Conservation (phyloP, 2,797 vertebrate species). For the Acanthurus leucopareius region DNA sequence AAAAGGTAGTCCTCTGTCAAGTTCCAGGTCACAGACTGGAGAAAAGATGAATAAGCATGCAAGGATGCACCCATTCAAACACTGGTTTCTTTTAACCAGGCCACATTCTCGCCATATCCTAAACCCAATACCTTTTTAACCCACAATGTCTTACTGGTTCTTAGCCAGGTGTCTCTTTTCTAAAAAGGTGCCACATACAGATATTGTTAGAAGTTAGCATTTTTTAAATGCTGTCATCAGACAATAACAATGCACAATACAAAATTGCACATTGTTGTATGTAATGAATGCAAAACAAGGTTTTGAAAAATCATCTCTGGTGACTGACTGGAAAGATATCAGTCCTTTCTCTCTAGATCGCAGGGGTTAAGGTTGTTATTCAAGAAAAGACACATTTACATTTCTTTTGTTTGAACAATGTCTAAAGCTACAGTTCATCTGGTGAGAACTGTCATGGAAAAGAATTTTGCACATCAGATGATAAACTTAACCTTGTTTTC, state of each 20-base stretch:
- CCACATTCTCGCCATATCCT: too few species aligned
- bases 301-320: background rate
- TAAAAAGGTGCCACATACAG: too few species aligned
- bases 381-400: background rate
- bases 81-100: too few species aligned
- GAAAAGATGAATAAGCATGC: background rate
- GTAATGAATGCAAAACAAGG: too few species aligned
- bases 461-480: background rate
- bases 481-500: background rate
- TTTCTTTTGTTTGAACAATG: background rate
- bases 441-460: background rate
- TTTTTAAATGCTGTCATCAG: background rate
- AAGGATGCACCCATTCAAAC: background rate
- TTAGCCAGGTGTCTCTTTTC: too few species aligned
- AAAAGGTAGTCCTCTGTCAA: slow-evolving; percentile 3
- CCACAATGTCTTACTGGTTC: too few species aligned
- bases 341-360: background rate
- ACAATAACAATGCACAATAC: too few species aligned
- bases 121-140: too few species aligned
- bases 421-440: background rate
- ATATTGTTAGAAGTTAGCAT: too few species aligned
- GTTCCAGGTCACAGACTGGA: background rate
- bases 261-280: background rate
- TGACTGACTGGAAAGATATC: background rate
- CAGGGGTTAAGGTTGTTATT: too few species aligned